Conservation (phyloP, 2,113 vertebrate genomes). For the Nanger granti region DNA sequence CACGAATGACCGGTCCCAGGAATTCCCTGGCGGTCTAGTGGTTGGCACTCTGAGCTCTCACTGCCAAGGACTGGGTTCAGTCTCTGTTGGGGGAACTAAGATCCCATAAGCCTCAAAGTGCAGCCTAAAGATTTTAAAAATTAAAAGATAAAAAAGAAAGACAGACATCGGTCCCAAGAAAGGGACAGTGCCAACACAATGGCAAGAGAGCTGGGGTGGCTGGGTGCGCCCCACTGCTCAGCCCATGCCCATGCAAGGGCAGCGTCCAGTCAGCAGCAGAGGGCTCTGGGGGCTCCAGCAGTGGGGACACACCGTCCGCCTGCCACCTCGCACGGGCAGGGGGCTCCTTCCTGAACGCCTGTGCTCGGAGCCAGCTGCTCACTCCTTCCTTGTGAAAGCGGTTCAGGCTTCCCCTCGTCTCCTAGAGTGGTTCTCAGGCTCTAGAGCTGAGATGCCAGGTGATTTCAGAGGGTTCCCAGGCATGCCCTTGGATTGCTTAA, state of each 20-base stretch:
- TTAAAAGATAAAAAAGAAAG: neutral
- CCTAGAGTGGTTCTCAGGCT: neutral
- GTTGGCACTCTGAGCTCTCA: neutral
- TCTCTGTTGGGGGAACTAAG: neutral
- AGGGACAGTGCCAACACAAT: neutral
- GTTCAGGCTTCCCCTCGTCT: neutral
- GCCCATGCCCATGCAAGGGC: neutral
- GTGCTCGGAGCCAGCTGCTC: accelerated
- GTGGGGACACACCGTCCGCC: neutral
- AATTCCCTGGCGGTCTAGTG: neutral
- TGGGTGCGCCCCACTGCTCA: neutral
- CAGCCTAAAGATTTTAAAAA: neutral
- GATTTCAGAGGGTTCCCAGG: neutral
- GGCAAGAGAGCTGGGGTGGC: neutral
- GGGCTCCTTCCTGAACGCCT: neutral
- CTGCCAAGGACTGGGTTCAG: neutral
- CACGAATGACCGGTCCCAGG: neutral
- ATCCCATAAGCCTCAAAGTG: neutral
- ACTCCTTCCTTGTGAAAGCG: neutral
- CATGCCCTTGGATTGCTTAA: neutral
- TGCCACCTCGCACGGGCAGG: neutral
- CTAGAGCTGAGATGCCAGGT: neutral
- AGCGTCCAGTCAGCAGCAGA: too few relatives aligned
- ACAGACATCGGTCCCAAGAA: neutral
- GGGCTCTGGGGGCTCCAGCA: neutral